These are phyloP conservation scores for Drosophila vallismaia DNA, from an alignment of 2,888 invertebrate genomes.

Conservation along the genomic window DNA sequence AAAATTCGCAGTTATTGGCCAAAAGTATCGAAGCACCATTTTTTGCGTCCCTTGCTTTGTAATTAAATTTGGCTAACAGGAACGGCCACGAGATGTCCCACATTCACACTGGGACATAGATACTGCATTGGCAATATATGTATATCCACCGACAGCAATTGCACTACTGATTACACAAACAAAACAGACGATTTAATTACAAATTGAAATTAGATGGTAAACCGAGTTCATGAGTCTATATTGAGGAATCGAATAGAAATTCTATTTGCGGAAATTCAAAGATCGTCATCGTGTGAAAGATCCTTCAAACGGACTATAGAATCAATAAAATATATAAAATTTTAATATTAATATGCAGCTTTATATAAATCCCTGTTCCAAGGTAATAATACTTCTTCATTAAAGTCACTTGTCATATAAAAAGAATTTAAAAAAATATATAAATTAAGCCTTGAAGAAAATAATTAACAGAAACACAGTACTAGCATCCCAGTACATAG, in stretches of 20 bases:
- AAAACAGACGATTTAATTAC: slow-evolving; percentile 62
- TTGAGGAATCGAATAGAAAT: not conserved
- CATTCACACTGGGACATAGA: slow-evolving; percentile 13
- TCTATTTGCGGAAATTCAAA: not conserved
- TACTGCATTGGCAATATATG: not conserved
- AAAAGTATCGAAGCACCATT: slow-evolving; percentile 54
- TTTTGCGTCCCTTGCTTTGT: slow-evolving; percentile 50
- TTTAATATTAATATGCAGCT: no score
- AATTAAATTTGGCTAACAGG: slow-evolving; percentile 72
- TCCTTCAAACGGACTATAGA: no score
- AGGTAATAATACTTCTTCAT: no score
- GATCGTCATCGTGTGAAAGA: not conserved
- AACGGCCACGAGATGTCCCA: slow-evolving; percentile 22
- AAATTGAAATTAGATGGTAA: slow-evolving; percentile 57
- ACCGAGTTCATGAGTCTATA: slow-evolving; percentile 27
- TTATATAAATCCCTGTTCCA: no score
- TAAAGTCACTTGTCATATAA: no score
- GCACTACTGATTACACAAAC: slow-evolving; percentile 23
- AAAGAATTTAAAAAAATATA: no score
- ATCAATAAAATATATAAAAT: no score
- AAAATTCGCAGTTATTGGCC: slow-evolving; percentile 72
- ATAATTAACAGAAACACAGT: not conserved
- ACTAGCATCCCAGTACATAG: slow-evolving; percentile 26
- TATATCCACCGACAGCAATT: not conserved
- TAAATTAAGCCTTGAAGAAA: not conserved